These are phyloP conservation scores for Rhagologus leucostigma DNA, from an alignment of 2,113 vertebrate species.

Conservation along the genomic window DNA sequence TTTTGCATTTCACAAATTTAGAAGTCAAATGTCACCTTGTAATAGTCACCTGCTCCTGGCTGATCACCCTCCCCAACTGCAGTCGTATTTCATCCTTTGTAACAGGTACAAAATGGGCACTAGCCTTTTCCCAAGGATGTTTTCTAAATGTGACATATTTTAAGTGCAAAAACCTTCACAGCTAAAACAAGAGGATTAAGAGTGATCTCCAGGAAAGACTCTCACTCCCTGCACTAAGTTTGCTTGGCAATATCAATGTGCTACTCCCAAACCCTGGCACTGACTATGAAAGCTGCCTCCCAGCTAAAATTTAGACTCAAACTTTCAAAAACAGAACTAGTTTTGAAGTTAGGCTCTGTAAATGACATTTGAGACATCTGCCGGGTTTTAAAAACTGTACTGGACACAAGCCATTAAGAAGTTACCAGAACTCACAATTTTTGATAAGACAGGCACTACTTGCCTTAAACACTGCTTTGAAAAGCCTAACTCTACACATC, in stretches of 20 bases:
- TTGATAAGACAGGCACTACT: neutral
- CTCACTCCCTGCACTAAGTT: neutral
- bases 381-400: neutral
- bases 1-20: neutral
- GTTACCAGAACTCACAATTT: neutral
- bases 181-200: neutral
- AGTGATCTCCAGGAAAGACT: neutral
- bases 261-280: neutral
- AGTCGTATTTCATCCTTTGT: neutral
- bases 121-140: neutral
- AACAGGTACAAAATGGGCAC: neutral
- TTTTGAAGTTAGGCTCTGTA: neutral
- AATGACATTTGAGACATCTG: neutral
- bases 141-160: neutral
- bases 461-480: neutral
- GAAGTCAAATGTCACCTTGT: neutral
- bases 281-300: neutral
- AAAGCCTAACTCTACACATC: neutral
- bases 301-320: neutral
- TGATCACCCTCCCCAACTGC: neutral
- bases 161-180: neutral
- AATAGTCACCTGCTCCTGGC: neutral
- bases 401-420: neutral
- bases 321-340: neutral
- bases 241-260: neutral